Conservation (phyloP, 2,888 invertebrate species). For the Drosophila lutescens region DNA sequence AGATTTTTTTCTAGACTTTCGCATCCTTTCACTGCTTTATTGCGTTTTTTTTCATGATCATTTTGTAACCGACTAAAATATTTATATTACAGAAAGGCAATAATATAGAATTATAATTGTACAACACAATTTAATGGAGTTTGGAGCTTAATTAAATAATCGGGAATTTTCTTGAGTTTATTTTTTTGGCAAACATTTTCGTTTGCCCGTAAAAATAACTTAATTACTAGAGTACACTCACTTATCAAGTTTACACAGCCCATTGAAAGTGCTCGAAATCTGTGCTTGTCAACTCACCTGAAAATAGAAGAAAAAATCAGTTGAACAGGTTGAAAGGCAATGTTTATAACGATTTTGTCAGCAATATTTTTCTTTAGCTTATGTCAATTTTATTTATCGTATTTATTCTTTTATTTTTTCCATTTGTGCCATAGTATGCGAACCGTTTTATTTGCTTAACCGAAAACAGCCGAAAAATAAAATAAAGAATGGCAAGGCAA, state of each 20-base stretch:
- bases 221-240: slow-evolving; percentile 34
- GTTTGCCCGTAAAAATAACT: slow-evolving; percentile 4
- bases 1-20: neutral
- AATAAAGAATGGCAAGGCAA: slow-evolving; percentile 5
- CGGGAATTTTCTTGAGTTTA: too few species aligned
- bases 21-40: neutral
- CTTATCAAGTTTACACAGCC: slow-evolving; percentile 14
- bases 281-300: slow-evolving; percentile 37
- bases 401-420: neutral
- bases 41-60: neutral
- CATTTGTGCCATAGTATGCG: neutral
- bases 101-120: too few species aligned
- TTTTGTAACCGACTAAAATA: too few species aligned
- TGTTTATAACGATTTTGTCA: slow-evolving; percentile 22
- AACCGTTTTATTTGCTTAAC: slow-evolving; percentile 8
- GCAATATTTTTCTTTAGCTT: slow-evolving; percentile 3
- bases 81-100: too few species aligned
- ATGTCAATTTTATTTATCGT: slow-evolving; percentile 7
- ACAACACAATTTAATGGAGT: too few species aligned
- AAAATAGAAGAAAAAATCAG: slow-evolving; percentile 6
- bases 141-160: too few species aligned
- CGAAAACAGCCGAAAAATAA: slow-evolving; percentile 5
- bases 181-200: neutral
- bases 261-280: slow-evolving; percentile 21
- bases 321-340: slow-evolving; percentile 39